Conservation (phyloP, 1,140 invertebrate species). For the Frieseomelitta varia region DNA sequence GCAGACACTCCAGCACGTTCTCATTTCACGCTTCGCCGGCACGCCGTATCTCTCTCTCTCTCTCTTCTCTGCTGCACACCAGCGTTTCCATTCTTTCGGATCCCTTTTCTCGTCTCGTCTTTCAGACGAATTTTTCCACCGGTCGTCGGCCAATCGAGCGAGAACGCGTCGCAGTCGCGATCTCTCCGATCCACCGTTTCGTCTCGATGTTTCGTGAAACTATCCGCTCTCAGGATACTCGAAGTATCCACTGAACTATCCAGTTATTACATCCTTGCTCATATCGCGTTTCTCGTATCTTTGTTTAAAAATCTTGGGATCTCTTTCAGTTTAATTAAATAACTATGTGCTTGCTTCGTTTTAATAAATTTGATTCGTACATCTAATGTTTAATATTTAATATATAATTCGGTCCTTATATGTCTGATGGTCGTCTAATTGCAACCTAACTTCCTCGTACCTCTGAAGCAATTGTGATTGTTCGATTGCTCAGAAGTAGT, state of each 20-base stretch:
- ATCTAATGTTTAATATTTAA: too few species aligned
- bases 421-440: too few species aligned
- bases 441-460: too few species aligned
- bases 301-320: too few species aligned
- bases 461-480: too few species aligned
- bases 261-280: too few species aligned
- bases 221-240: not conserved
- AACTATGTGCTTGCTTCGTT: too few species aligned
- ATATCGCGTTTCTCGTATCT: not conserved
- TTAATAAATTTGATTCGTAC: too few species aligned
- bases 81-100: slow-evolving; percentile 26
- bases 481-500: too few species aligned
- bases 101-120: slow-evolving; percentile 11
- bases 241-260: too few species aligned
- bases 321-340: too few species aligned
- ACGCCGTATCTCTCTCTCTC: not conserved
- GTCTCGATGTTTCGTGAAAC: not conserved
- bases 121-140: not conserved
- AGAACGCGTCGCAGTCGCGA: not conserved
- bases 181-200: not conserved
- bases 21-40: slow-evolving; percentile 49
- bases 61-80: not conserved
- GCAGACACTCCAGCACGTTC: slow-evolving; percentile 45
- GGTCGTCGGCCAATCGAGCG: not conserved
- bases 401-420: too few species aligned